Evolutionary conservation across 2,797 vertebrate genomes (phyloP).

Genomic region (Rhincodon typus): DNA sequence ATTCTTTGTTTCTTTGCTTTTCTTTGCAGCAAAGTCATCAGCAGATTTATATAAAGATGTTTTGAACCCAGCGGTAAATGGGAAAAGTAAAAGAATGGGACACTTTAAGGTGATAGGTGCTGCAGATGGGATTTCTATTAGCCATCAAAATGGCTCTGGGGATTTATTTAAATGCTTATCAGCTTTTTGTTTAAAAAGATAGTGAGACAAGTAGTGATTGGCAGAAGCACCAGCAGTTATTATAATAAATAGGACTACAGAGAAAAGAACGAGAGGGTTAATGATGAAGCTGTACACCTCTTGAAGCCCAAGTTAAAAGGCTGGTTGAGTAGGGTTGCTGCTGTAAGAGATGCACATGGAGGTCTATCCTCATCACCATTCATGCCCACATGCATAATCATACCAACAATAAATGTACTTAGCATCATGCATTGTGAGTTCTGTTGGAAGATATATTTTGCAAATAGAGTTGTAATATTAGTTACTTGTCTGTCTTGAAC

Average conservation of each 20-base stretch:
- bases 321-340: not conserved
- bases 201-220: not conserved
- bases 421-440: not conserved
- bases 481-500: not conserved
- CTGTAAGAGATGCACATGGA: not conserved
- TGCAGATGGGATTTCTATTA: not conserved
- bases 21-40: no score
- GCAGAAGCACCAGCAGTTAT: not conserved
- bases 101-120: not conserved
- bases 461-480: not conserved
- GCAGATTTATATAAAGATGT: not conserved
- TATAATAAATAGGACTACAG: not conserved
- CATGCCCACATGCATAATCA: not conserved
- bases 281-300: not conserved
- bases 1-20: not conserved
- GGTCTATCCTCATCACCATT: not conserved
- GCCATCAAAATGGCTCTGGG: not conserved
- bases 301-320: not conserved
- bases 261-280: not conserved
- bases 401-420: not conserved
- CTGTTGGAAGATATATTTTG: not conserved
- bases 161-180: not conserved
- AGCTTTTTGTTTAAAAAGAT: not conserved
- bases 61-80: not conserved
- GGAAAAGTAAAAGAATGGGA: not conserved